These are phyloP conservation scores for Leguminivora glycinivorella DNA, from an alignment of 1,140 invertebrate species.

Conservation along the genomic window DNA sequence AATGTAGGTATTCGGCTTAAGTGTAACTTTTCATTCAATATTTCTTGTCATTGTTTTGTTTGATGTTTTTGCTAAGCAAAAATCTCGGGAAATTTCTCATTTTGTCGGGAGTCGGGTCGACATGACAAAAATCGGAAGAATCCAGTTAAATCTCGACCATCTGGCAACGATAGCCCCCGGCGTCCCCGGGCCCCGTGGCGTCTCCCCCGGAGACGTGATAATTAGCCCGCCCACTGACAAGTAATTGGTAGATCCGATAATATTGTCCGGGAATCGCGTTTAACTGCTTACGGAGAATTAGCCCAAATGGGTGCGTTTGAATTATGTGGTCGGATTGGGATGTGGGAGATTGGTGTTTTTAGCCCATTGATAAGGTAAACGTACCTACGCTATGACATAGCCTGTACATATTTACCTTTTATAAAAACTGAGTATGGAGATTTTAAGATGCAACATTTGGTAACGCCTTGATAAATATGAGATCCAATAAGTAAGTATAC, in stretches of 20 bases:
- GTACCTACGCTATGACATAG: not conserved
- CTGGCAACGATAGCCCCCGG: too few relatives aligned
- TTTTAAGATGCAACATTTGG: not conserved
- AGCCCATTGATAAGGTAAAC: not conserved
- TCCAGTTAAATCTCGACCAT: too few relatives aligned
- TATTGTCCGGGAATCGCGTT: constrained; percentile 31
- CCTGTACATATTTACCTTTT: not conserved
- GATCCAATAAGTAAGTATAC: too few relatives aligned
- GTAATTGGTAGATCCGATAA: constrained; percentile 54
- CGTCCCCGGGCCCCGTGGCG: not conserved
- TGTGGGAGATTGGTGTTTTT: not conserved
- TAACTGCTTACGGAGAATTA: constrained; percentile 26
- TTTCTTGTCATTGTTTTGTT: too few relatives aligned
- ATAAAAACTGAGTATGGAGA: not conserved
- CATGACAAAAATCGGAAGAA: too few relatives aligned
- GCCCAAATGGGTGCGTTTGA: not conserved
- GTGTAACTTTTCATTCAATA: too few relatives aligned
- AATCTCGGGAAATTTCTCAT: too few relatives aligned
- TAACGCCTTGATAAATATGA: too few relatives aligned
- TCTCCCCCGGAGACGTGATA: constrained; percentile 47
- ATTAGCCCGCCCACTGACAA: constrained; percentile 52
- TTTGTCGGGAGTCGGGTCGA: too few relatives aligned
- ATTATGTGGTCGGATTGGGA: constrained; percentile 1
- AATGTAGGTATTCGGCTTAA: too few relatives aligned
- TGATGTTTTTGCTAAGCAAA: too few relatives aligned